A percentile compares a stretch with the other conserved stretches of the same genome.
Conservation (phyloP, 2,113 vertebrate genomes). For the Trachemys scripta region DNA sequence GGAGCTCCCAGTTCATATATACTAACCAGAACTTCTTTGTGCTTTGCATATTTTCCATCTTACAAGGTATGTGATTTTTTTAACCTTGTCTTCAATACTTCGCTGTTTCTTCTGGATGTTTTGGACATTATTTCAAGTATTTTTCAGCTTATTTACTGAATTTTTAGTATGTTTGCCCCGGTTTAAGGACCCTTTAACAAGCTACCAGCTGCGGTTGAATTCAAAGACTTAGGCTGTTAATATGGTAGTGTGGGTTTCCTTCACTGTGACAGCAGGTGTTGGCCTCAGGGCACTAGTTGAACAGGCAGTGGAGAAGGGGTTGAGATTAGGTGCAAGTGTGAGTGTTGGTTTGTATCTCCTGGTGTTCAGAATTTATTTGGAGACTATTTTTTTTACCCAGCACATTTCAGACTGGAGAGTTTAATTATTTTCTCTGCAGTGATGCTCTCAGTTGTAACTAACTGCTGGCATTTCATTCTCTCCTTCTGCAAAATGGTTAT, state of each 20-base stretch:
- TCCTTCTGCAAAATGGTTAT: background rate
- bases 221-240: background rate
- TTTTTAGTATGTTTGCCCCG: background rate
- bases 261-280: background rate
- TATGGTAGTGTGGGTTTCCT: background rate
- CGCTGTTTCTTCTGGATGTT: background rate
- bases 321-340: background rate
- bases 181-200: background rate
- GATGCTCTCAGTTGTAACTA: background rate
- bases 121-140: background rate
- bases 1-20: fast-evolving
- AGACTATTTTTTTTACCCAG: background rate
- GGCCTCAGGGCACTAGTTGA: background rate
- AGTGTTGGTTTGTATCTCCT: conserved; percentile 23
- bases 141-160: background rate
- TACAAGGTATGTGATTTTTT: background rate
- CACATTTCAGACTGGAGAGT: background rate
- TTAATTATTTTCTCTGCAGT: background rate
- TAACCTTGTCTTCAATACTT: background rate
- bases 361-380: conserved; percentile 14
- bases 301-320: background rate
- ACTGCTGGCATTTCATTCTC: background rate
- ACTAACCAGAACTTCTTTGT: background rate
- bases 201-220: background rate
- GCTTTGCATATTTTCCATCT: background rate